These are phyloP conservation scores for Pantherophis vulpinus DNA, from an alignment of 2,797 vertebrate species.

Conservation along the genomic window DNA sequence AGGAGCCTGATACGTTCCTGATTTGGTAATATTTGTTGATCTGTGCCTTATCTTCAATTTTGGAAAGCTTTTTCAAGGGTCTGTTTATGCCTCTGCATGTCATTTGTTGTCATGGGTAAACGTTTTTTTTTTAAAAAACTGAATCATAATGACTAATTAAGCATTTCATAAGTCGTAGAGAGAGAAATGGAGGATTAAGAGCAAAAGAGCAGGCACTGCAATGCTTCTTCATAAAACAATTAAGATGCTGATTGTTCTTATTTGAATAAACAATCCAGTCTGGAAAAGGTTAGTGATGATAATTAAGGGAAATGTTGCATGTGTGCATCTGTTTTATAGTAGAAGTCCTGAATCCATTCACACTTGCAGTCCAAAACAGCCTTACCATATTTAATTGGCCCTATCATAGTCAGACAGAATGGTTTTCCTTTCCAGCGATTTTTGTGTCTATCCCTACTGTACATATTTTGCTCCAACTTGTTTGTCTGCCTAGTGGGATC, in stretches of 20 bases:
- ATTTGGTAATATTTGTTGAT: background rate
- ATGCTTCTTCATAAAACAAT: conserved; percentile 27
- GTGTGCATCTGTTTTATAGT: background rate
- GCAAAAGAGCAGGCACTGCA: conserved; percentile 1
- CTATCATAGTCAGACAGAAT: background rate
- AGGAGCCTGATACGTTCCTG: background rate
- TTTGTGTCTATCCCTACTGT: background rate
- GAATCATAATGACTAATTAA: conserved; percentile 26
- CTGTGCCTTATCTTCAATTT: background rate
- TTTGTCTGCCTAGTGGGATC: background rate
- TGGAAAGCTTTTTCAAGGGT: background rate
- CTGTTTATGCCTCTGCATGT: background rate
- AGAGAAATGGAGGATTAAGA: background rate
- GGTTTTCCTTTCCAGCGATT: background rate
- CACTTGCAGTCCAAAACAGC: background rate
- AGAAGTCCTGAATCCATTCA: background rate
- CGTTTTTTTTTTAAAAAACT: conserved; percentile 16
- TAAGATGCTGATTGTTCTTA: conserved; percentile 44
- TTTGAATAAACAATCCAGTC: conserved; percentile 24
- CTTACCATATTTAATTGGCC: background rate
- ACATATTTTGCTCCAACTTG: background rate
- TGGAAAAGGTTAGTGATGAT: conserved; percentile 5
- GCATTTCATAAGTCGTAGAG: background rate
- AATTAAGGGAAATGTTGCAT: background rate
- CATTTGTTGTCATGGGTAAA: background rate